Conservation (phyloP, 1,140 invertebrate species). For the Luehdorfia chinensis region DNA sequence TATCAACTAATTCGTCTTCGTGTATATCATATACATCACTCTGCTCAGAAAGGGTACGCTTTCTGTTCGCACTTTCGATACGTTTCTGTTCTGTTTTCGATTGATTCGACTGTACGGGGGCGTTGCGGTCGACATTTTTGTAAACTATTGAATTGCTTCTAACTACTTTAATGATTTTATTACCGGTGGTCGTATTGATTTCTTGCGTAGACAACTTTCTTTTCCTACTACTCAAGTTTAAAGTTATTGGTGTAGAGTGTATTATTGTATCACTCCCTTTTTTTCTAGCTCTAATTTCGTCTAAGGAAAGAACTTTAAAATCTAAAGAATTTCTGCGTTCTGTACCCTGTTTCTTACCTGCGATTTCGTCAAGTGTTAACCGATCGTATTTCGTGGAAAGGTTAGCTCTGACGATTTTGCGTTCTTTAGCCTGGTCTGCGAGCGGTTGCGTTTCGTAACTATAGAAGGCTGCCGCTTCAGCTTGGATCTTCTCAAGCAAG, state of each 20-base stretch:
- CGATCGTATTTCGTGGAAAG: slow-evolving; percentile 51
- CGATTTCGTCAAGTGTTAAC: slow-evolving; percentile 51
- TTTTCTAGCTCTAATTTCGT: slow-evolving; percentile 59
- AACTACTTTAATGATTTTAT: slow-evolving; percentile 68
- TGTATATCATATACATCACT: slow-evolving; percentile 57
- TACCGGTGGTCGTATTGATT: slow-evolving; percentile 54
- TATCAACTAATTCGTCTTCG: slow-evolving; percentile 59
- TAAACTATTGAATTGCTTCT: slow-evolving; percentile 68
- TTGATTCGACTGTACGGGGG: slow-evolving; percentile 24
- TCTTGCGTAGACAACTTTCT: slow-evolving; percentile 61
- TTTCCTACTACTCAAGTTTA: slow-evolving; percentile 53
- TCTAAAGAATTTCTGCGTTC: slow-evolving; percentile 46
- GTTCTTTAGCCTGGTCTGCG: slow-evolving; percentile 32
- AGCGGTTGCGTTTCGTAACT: slow-evolving; percentile 69
- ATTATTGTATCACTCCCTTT: slow-evolving; percentile 45
- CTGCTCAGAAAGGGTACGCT: slow-evolving; percentile 55
- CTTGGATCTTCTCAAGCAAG: slow-evolving; percentile 82
- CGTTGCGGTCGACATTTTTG: slow-evolving; percentile 55
- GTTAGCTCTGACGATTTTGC: slow-evolving; percentile 47
- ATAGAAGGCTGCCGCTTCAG: slow-evolving; percentile 82
- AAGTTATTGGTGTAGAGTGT: slow-evolving; percentile 44
- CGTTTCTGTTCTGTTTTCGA: slow-evolving; percentile 40
- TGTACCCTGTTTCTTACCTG: slow-evolving; percentile 41
- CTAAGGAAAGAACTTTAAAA: slow-evolving; percentile 62
- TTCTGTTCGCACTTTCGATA: slow-evolving; percentile 36